Conservation (phyloP, 2,888 invertebrate species). For the Orthosia gracilis region DNA sequence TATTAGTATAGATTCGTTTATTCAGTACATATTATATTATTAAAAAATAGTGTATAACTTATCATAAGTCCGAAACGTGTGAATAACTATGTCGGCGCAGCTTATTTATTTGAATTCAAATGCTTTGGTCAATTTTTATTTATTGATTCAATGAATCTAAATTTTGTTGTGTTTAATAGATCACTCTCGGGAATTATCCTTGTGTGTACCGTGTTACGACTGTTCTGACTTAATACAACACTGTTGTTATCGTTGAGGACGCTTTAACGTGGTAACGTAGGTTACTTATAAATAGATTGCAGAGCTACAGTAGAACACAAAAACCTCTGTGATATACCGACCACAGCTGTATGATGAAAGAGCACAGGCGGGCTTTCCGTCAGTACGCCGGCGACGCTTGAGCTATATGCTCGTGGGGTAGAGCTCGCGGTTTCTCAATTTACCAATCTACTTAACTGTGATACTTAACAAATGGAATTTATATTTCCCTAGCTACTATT, state of each 20-base stretch:
- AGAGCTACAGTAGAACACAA: constrained; percentile 39
- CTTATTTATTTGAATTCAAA: constrained; percentile 8
- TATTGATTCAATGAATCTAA: constrained; percentile 32
- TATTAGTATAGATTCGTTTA: no score
- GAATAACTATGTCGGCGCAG: not conserved
- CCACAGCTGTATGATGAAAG: constrained; percentile 44
- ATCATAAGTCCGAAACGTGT: constrained; percentile 2
- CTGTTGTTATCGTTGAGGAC: constrained; percentile 11
- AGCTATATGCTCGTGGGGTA: constrained; percentile 56
- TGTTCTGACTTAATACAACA: constrained; percentile 5
- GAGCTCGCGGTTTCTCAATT: constrained; percentile 45
- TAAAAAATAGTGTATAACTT: not conserved
- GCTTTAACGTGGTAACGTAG: not conserved
- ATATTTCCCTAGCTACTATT: constrained; percentile 49
- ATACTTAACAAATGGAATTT: constrained; percentile 61
- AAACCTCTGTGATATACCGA: constrained; percentile 40
- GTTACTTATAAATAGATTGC: constrained; percentile 45
- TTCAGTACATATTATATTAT: no score
- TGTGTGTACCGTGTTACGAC: constrained; percentile 19
- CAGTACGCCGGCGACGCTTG: constrained; percentile 75
- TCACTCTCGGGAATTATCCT: not conserved
- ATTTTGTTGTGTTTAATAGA: constrained; percentile 10
- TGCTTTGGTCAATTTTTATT: constrained; percentile 5
- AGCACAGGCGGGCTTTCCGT: constrained; percentile 32
- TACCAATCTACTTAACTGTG: constrained; percentile 64